A percentile compares a stretch with the other conserved stretches of the same genome.
Conservation (phyloP, 37 sponge, comb jelly and placozoan species). For the Beroe forskalii region DNA sequence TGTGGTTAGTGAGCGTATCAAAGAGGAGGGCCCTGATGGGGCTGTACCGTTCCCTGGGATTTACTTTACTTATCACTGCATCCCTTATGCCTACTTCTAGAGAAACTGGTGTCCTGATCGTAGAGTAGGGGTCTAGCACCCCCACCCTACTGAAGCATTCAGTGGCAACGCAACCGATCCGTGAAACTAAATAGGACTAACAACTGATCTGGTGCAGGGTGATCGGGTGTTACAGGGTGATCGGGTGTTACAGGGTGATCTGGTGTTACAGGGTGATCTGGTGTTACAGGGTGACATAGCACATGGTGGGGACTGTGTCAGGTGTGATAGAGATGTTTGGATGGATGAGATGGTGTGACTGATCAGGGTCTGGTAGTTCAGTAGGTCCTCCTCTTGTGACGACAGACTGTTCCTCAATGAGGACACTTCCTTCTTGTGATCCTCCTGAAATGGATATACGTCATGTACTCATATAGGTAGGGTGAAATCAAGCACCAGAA, state of each 20-base stretch:
- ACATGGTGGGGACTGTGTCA: not conserved
- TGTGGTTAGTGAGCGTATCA: too few relatives aligned
- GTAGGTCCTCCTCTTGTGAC: not conserved
- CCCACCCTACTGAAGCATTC: too few relatives aligned
- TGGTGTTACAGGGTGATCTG: not conserved
- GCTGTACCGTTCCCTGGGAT: too few relatives aligned
- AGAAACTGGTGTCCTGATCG: too few relatives aligned
- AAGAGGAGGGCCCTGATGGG: too few relatives aligned
- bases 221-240: not conserved
- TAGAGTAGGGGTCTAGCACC: too few relatives aligned
- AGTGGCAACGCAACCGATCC: too few relatives aligned
- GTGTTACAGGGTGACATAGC: not conserved
- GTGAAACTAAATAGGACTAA: too few relatives aligned
- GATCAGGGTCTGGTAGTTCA: slow-evolving; percentile 8
- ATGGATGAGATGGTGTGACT: not conserved
- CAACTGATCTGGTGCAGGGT: too few relatives aligned
- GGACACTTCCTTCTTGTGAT: not conserved
- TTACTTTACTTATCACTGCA: too few relatives aligned
- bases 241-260: not conserved
- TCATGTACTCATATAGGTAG: not conserved
- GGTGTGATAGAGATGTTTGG: not conserved
- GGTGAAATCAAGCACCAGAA: too few relatives aligned
- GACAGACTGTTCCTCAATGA: not conserved
- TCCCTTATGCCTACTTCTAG: too few relatives aligned
- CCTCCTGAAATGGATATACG: not conserved